Percentiles rank a stretch among this genome's conserved stretches.
phyloP scores from a whole-genome alignment of 2,888 invertebrate genomes.

The Ochropacha duplaris region DNA sequence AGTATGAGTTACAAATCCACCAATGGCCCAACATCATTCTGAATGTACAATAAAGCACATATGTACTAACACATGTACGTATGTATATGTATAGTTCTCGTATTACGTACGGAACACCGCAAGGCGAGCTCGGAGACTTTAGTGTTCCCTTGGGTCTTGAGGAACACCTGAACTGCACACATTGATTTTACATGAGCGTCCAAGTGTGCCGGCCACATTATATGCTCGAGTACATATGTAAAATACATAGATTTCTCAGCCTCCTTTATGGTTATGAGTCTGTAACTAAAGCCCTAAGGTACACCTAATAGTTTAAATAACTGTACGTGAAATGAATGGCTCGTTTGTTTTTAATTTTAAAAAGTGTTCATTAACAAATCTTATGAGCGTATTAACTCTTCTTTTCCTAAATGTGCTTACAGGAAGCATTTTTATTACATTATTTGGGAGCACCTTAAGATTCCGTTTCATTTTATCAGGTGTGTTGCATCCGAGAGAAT shows the following conservation, averaged over 20 bases:
- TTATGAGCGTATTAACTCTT: no score
- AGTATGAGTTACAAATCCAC: not conserved
- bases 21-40: not conserved
- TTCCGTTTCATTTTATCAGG: no score
- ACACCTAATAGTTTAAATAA: no score
- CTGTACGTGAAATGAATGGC: no score
- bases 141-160: constrained; percentile 50
- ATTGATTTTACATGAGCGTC: constrained; percentile 43
- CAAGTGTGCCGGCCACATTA: constrained; percentile 24
- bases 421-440: no score
- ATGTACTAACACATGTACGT: not conserved
- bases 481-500: no score
- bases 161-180: constrained; percentile 45
- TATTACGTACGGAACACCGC: constrained; percentile 23
- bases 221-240: constrained; percentile 12
- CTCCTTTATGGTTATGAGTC: not conserved
- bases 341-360: no score
- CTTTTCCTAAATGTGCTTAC: no score
- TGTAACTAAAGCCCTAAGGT: no score
- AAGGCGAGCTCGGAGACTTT: constrained; percentile 50
- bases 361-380: no score
- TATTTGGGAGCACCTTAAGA: no score
- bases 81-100: constrained; percentile 2
- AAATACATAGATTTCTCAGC: not conserved
- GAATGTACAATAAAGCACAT: not conserved